Evolutionary conservation across 2,888 invertebrate species (phyloP).

Genomic region (Aplocera efformata): DNA sequence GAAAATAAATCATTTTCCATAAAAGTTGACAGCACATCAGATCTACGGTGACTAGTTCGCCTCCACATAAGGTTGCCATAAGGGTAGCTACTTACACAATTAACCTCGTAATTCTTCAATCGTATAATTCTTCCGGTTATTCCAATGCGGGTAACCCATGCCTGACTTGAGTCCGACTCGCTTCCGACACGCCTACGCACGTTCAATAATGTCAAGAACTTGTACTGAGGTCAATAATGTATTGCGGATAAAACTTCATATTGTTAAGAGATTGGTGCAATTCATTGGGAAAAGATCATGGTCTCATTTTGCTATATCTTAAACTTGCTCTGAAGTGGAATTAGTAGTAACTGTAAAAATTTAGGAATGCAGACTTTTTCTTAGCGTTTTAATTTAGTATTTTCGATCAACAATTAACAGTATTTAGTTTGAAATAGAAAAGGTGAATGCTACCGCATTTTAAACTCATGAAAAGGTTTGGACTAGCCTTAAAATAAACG

Average conservation of each 20-base stretch:
- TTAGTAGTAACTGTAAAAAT: no score
- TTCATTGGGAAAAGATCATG: conserved; percentile 16
- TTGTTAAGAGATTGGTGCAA: no score
- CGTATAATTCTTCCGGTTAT: conserved; percentile 49
- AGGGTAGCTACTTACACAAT: conserved; percentile 29
- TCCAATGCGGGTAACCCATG: conserved; percentile 28
- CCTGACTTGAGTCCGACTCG: conserved; percentile 19
- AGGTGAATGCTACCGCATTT: no score
- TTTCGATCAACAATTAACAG: no score
- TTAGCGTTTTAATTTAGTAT: no score
- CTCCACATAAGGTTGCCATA: conserved; percentile 43
- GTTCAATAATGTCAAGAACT: conserved; percentile 56
- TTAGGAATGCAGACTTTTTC: no score
- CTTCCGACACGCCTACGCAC: conserved; percentile 46
- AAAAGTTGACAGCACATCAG: conserved; percentile 21
- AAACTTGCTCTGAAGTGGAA: neutral
- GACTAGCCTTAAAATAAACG: no score
- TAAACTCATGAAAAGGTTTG: no score
- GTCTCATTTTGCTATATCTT: conserved; percentile 3
- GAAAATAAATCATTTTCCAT: conserved; percentile 3
- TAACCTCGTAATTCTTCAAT: conserved; percentile 43
- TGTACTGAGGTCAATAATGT: conserved; percentile 41
- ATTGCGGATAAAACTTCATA: conserved; percentile 24
- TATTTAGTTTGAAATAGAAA: no score
- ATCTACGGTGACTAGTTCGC: conserved; percentile 42